Conservation (phyloP, 2,113 vertebrate genomes). For the Cathartes aura region DNA sequence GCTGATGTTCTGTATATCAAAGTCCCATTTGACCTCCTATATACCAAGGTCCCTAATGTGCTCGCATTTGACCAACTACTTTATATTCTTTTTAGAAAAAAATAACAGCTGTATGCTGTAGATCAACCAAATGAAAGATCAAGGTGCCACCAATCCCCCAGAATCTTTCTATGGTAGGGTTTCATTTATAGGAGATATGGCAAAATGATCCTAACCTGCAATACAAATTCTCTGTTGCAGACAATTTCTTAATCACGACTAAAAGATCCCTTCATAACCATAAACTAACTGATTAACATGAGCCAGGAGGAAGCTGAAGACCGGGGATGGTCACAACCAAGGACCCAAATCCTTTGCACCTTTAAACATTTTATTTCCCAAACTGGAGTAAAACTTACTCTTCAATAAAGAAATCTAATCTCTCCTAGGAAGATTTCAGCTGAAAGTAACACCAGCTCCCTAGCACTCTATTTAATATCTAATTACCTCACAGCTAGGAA, state of each 20-base stretch:
- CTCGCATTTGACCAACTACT: not conserved
- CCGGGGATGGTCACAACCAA: not conserved
- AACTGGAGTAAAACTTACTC: not conserved
- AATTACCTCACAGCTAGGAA: not conserved
- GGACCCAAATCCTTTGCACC: not conserved
- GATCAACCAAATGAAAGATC: not conserved
- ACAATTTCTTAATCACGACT: not conserved
- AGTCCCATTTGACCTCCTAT: not conserved
- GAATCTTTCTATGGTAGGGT: not conserved
- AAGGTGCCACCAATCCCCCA: not conserved
- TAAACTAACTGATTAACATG: not conserved
- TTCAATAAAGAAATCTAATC: not conserved
- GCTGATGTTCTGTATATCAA: not conserved
- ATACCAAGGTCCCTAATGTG: not conserved
- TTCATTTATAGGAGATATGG: not conserved
- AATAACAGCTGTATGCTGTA: not conserved
- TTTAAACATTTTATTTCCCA: not conserved
- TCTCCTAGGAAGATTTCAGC: not conserved
- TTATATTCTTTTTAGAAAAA: not conserved
- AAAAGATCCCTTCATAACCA: not conserved
- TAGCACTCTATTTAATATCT: not conserved
- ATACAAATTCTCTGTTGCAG: not conserved
- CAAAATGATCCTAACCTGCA: not conserved
- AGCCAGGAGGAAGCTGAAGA: not conserved
- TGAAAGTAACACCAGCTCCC: not conserved